phyloP scores from a whole-genome alignment of 2,888 invertebrate genomes.

The Congeria kusceri region DNA sequence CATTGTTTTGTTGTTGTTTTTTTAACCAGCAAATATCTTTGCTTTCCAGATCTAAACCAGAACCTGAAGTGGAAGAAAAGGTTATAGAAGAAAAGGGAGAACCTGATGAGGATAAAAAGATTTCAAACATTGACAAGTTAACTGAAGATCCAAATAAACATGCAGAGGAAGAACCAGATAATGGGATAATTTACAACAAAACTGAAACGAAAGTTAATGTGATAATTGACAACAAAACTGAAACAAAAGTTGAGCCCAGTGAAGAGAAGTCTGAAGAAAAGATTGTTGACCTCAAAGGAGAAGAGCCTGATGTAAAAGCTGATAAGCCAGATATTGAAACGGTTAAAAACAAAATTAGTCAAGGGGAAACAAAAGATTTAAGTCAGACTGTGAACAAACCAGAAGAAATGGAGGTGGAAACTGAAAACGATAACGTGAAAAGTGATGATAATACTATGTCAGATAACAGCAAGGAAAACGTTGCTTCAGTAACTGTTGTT shows the following conservation, averaged over 20 bases:
- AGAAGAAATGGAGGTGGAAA: slow-evolving; percentile 10
- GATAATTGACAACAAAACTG: background rate
- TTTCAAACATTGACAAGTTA: too few relatives aligned
- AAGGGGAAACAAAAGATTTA: background rate
- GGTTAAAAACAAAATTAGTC: background rate
- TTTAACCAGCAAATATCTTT: background rate
- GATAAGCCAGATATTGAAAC: background rate
- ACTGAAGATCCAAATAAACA: slow-evolving; percentile 12
- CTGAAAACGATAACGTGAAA: too few relatives aligned
- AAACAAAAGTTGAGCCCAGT: too few relatives aligned
- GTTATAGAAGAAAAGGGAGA: background rate
- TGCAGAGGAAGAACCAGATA: background rate
- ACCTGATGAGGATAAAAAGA: slow-evolving; percentile 12
- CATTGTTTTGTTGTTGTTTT: background rate
- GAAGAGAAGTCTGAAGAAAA: slow-evolving; percentile 4
- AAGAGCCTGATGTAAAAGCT: slow-evolving; percentile 4
- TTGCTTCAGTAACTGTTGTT: background rate
- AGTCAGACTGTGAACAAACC: background rate
- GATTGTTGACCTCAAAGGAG: slow-evolving; percentile 15
- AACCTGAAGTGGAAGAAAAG: background rate
- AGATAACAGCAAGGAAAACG: background rate
- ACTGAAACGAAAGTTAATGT: too few relatives aligned
- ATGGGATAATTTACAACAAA: background rate
- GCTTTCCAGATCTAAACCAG: slow-evolving; percentile 12
- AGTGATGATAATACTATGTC: slow-evolving; percentile 11